A percentile compares a stretch with the other conserved stretches of the same genome.
Conservation (phyloP, 1,140 invertebrate species). For the Drosophila kanapiae region DNA sequence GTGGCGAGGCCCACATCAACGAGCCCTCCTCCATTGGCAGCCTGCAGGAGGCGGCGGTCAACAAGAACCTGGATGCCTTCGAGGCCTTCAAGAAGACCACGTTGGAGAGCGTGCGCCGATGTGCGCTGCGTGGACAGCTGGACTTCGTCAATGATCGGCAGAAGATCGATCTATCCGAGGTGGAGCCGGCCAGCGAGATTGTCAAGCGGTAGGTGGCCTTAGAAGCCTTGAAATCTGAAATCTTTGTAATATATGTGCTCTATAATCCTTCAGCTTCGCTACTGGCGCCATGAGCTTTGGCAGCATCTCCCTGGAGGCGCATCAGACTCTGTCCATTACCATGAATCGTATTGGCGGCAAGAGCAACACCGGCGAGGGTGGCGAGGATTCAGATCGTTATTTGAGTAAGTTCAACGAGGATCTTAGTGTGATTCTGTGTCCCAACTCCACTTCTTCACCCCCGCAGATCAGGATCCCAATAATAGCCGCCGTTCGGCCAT, state of each 20-base stretch:
- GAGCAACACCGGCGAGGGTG: conserved; percentile 98
- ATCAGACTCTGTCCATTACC: conserved; percentile 96
- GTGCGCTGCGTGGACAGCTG: conserved; percentile 96
- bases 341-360: conserved; percentile 99
- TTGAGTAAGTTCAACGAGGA: conserved; percentile 86
- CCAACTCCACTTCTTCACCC: background rate
- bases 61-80: conserved; percentile 94
- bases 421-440: rapidly evolving
- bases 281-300: conserved; percentile 88
- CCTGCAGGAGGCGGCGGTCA: conserved; percentile 94
- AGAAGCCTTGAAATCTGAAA: background rate
- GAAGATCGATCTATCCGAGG: conserved; percentile 93
- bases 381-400: conserved; percentile 95
- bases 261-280: conserved; percentile 57
- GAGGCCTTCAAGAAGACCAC: conserved; percentile 95
- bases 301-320: conserved; percentile 93
- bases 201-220: conserved; percentile 92
- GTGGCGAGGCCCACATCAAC: conserved; percentile 99
- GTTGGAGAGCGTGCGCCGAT: conserved; percentile 93
- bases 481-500: conserved; percentile 93
- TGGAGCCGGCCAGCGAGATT: conserved; percentile 97
- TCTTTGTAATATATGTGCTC: too few relatives aligned
- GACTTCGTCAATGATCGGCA: conserved; percentile 92
- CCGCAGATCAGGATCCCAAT: conserved; percentile 89
- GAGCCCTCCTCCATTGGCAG: conserved; percentile 97